Conservation (phyloP, 1,140 invertebrate genomes). For the Agraylea sexmaculata region DNA sequence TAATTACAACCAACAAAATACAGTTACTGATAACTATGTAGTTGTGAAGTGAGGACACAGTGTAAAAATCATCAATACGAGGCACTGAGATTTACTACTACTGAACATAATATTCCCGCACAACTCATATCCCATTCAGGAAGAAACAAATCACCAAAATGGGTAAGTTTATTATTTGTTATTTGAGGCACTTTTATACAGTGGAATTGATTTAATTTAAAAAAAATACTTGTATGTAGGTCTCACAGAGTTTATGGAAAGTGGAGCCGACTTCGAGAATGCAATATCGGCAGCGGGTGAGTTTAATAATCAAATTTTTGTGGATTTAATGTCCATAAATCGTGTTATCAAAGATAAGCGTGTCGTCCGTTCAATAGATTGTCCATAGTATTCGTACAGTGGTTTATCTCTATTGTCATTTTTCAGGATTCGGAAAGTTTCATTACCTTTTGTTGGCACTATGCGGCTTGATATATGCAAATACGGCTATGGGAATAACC, state of each 20-base stretch:
- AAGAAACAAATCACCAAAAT: too few relatives aligned
- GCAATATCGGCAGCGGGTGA: slow-evolving; percentile 56
- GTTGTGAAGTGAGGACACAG: too few relatives aligned
- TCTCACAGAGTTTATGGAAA: slow-evolving; percentile 57
- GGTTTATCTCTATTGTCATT: slow-evolving; percentile 1
- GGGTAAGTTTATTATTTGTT: too few relatives aligned
- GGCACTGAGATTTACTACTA: too few relatives aligned
- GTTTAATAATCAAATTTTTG: slow-evolving; percentile 17
- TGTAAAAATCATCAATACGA: too few relatives aligned
- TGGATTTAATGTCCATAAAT: not conserved
- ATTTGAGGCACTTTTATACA: too few relatives aligned
- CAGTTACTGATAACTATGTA: too few relatives aligned
- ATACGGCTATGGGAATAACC: slow-evolving; percentile 74
- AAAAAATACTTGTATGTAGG: too few relatives aligned
- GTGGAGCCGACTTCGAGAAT: slow-evolving; percentile 58
- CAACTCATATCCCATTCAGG: too few relatives aligned
- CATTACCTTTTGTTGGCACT: slow-evolving; percentile 55
- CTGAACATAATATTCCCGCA: too few relatives aligned
- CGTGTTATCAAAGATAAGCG: not conserved
- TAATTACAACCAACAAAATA: too few relatives aligned
- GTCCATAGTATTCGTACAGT: slow-evolving; percentile 19
- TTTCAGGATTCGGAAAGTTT: slow-evolving; percentile 67
- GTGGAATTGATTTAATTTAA: too few relatives aligned
- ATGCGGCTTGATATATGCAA: slow-evolving; percentile 60
- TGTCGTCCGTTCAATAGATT: not conserved